Conservation (phyloP, 2,113 vertebrate species). For the Suricata suricatta region DNA sequence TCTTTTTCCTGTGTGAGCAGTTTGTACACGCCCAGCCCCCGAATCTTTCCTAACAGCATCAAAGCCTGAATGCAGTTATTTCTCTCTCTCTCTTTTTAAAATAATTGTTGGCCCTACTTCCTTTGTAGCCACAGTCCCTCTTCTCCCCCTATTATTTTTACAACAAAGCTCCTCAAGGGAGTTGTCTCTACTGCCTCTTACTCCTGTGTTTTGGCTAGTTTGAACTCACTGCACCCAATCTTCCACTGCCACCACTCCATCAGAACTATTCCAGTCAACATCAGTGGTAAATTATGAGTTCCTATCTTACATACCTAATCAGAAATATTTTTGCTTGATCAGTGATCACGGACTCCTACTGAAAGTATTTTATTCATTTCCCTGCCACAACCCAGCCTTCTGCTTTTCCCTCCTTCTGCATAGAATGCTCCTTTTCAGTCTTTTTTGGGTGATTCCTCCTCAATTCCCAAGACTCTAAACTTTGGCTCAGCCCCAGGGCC, state of each 20-base stretch:
- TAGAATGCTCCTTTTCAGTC: not conserved
- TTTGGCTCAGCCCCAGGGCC: not conserved
- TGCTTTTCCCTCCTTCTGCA: not conserved
- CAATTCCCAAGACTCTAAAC: not conserved
- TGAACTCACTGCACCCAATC: not conserved
- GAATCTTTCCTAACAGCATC: not conserved
- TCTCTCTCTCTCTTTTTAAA: not conserved
- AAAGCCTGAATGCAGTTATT: not conserved
- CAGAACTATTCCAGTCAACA: not conserved
- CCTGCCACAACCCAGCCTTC: not conserved
- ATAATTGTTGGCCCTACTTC: not conserved
- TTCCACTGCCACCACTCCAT: not conserved
- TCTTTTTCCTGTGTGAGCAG: not conserved
- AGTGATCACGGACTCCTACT: not conserved
- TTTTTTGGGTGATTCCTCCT: not conserved
- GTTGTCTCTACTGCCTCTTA: not conserved
- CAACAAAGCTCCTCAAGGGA: not conserved
- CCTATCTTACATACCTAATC: not conserved
- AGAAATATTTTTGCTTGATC: not conserved
- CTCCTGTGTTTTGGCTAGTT: not conserved
- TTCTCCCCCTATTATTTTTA: not conserved
- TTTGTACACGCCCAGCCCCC: not conserved
- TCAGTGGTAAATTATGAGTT: not conserved
- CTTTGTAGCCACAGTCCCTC: not conserved
- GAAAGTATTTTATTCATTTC: not conserved